Conservation (phyloP, 2,797 vertebrate species). For the Odontamblyopus rebecca region DNA sequence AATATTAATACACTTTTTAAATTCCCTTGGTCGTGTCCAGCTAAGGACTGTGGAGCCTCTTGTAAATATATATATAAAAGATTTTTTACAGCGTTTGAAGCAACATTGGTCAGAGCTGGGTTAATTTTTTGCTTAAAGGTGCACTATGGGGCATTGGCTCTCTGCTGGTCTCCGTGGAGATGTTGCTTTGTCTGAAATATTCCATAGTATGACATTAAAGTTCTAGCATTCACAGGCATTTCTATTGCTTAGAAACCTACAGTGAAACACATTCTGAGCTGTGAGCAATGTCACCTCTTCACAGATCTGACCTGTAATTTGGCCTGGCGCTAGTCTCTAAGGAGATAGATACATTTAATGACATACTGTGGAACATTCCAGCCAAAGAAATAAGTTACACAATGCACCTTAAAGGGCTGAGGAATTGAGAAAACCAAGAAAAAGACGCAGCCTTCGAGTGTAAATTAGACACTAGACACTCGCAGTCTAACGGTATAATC, state of each 20-base stretch:
- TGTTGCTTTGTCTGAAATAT: no score
- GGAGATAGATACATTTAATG: no score
- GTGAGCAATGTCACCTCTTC: no score
- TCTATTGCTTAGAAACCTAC: no score
- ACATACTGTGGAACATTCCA: no score
- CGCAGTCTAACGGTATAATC: conserved; percentile 38
- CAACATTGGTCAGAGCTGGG: conserved; percentile 11
- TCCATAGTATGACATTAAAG: no score
- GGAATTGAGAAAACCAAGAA: neutral
- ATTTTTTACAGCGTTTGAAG: conserved; percentile 9
- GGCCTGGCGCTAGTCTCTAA: no score
- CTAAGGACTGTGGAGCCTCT: neutral
- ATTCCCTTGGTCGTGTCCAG: conserved; percentile 14
- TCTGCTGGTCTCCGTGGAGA: no score
- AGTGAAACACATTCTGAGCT: no score
- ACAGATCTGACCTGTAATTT: no score
- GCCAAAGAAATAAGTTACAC: neutral
- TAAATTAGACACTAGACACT: conserved; percentile 27
- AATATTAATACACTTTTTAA: neutral
- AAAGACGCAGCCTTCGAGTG: neutral
- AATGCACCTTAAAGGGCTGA: neutral
- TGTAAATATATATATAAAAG: neutral
- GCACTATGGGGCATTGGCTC: no score
- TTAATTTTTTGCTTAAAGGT: neutral
- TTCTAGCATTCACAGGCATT: no score